Evolutionary conservation across 1,140 invertebrate species (phyloP).

Genomic region (Sycobia sp.): DNA sequence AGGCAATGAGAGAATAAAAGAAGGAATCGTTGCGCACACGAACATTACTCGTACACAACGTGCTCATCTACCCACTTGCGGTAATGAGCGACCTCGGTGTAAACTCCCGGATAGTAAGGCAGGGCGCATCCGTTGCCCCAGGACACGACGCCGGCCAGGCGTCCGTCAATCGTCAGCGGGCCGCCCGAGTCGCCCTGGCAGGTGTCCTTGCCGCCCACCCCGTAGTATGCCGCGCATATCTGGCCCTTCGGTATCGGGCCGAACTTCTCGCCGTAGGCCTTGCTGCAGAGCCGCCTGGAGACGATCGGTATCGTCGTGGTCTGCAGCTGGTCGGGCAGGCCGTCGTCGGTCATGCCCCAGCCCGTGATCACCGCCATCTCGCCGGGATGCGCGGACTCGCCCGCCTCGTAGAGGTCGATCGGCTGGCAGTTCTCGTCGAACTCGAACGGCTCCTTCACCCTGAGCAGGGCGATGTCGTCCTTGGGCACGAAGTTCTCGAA

Average conservation of each 20-base stretch:
- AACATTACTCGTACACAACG: no score
- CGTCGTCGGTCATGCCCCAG: conserved; percentile 46
- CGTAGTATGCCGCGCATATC: conserved; percentile 59
- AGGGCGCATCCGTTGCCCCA: conserved; percentile 65
- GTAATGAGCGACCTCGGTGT: conserved; percentile 59
- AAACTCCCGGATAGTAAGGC: conserved; percentile 61
- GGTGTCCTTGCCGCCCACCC: conserved; percentile 57
- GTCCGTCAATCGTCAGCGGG: conserved; percentile 48
- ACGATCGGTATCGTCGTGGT: conserved; percentile 43
- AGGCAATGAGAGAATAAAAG: no score
- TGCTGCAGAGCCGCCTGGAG: conserved; percentile 36
- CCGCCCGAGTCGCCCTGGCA: conserved; percentile 62
- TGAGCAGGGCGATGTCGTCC: conserved; percentile 67
- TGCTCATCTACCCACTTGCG: conserved; percentile 58
- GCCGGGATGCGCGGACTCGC: conserved; percentile 40
- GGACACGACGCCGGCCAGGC: conserved; percentile 64
- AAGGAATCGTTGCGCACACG: no score
- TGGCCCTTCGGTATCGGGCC: conserved; percentile 43
- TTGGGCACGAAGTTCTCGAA: conserved; percentile 49
- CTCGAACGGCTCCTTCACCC: conserved; percentile 45
- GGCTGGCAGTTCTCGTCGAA: conserved; percentile 40
- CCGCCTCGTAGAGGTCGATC: conserved; percentile 24
- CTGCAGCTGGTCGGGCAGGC: conserved; percentile 29
- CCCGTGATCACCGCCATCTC: conserved; percentile 49
- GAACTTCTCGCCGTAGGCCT: conserved; percentile 26